These are phyloP conservation scores for Nixonia krombeini DNA, from an alignment of 1,140 invertebrate genomes.

Conservation along the genomic window DNA sequence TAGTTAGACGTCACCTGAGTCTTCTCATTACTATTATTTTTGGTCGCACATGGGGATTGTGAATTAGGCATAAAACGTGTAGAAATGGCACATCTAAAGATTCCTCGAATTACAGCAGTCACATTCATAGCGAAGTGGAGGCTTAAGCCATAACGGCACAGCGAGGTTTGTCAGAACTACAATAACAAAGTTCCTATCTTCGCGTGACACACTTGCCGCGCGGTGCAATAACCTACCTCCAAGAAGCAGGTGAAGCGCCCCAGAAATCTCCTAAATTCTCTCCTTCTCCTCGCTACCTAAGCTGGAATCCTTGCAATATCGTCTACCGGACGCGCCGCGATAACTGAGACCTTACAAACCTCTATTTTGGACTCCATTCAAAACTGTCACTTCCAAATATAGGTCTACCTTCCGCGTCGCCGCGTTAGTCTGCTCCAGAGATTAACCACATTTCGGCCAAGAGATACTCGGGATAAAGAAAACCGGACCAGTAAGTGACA, in stretches of 20 bases:
- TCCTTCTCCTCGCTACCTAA: conserved; percentile 31
- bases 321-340: conserved; percentile 24
- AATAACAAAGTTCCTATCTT: conserved; percentile 45
- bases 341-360: conserved; percentile 30
- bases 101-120: no score
- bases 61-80: no score
- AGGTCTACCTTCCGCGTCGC: background rate
- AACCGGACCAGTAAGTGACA: background rate
- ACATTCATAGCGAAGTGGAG: no score
- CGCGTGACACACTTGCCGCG: conserved; percentile 30
- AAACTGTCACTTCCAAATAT: conserved; percentile 3
- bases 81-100: no score
- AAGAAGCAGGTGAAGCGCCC: conserved; percentile 33
- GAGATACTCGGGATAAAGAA: background rate
- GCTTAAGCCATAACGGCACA: conserved; percentile 29
- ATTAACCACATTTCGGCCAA: background rate
- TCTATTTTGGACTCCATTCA: conserved; percentile 11
- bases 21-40: no score
- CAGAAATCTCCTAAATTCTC: conserved; percentile 45
- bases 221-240: conserved; percentile 25
- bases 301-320: conserved; percentile 43
- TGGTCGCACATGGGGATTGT: no score
- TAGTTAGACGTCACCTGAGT: no score
- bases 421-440: background rate
- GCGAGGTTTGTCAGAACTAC: conserved; percentile 29